Base-by-base conservation (phyloP, 92 coral and sea anemone genomes). In the Galaxea fascicularis region DNA sequence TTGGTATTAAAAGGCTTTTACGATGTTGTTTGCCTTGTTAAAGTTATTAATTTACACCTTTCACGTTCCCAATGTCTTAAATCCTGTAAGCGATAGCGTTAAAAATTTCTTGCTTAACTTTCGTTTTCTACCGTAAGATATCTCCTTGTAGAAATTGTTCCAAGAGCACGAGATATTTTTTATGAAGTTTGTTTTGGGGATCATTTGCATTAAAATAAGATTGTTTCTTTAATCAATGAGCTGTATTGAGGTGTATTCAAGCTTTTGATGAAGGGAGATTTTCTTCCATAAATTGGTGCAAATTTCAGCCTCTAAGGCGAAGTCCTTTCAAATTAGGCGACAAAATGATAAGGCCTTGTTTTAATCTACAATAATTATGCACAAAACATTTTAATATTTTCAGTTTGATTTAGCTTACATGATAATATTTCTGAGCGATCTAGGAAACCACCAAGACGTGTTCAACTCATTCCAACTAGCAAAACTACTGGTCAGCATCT, bases 1-100 rank as follows among this genome's bases (percentile, higher is more conserved):
- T 81, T 26, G 25, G 57, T 70, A 31, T 54, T 70, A 54, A 44
- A 71, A 41, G 22, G 41, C 52, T 49, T 47, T n/a, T 27, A 39
- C 39, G 67, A 56, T 81, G 68, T 81, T 69, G 65, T 81, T 81
- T 81, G 28, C 41, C 57, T 74, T 52, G 68, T 81, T 81, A 81
- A 81, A 81, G 86, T 81, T 81, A 81, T 71, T 56, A 81, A 81
- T 81, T 70, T 69, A 81, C 86, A 81, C 86, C 86, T 81, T 22
- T 1, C 15, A 30, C 59, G 27, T 13, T 71, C 39, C 18, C 24
- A 1, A 51, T 59, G 65, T 69, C 41, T 70, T 54, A 7, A 68
- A 41, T 25, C 3, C 1, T 0, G 67, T 29, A 53, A 68, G 25
- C 15, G 68, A 52, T 80, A 71, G 53, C 46, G 25, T 24, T 57